Evolutionary conservation across 2,888 invertebrate genomes (phyloP).

Genomic region (Iselma pallidipennis): DNA sequence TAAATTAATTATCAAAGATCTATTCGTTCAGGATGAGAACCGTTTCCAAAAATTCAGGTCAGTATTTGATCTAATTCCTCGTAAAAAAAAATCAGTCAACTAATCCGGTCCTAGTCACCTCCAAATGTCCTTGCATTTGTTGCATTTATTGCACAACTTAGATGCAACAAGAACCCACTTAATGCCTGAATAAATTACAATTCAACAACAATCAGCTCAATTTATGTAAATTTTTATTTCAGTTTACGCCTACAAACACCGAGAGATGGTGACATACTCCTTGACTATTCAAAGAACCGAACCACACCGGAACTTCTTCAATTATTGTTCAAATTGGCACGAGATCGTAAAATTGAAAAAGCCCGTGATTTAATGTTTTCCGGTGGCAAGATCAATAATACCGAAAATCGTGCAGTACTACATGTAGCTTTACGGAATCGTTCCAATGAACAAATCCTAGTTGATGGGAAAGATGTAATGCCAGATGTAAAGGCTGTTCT

Average conservation of each 20-base stretch:
- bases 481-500: constrained; percentile 91
- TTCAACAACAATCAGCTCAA: too few relatives aligned
- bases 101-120: constrained; percentile 22
- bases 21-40: constrained; percentile 79
- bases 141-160: neutral
- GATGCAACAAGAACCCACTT: too few relatives aligned
- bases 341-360: constrained; percentile 78
- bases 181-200: too few relatives aligned
- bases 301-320: constrained; percentile 76
- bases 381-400: constrained; percentile 97
- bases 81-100: neutral
- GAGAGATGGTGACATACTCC: constrained; percentile 84
- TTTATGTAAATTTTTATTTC: constrained; percentile 34
- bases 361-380: constrained; percentile 89
- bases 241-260: constrained; percentile 79
- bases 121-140: constrained; percentile 16
- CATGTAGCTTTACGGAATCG: constrained; percentile 94
- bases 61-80: constrained; percentile 21
- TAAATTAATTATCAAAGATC: constrained; percentile 77
- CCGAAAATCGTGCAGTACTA: constrained; percentile 93
- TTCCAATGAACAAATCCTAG: constrained; percentile 73
- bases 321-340: constrained; percentile 80
- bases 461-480: constrained; percentile 89
- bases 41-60: constrained; percentile 92
- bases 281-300: constrained; percentile 98